Evolutionary conservation across 2,888 invertebrate genomes (phyloP), one percentile per base, ranked within the genome.

Genomic region (Chelonus formosanus): DNA sequence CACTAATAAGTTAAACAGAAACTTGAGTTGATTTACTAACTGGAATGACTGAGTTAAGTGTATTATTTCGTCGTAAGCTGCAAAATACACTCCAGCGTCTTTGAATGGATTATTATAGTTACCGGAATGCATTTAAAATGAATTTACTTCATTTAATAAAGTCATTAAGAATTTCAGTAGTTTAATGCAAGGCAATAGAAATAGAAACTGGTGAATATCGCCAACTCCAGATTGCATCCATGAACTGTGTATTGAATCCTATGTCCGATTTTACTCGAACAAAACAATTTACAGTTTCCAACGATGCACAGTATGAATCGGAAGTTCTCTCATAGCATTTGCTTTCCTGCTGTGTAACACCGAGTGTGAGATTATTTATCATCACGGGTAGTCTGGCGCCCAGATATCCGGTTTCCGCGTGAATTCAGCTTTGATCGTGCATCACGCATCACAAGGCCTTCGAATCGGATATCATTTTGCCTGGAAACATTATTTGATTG

Each of bases 401-500:
- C 54, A 60, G 65, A 65, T 59, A 60, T 65, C 56, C 65, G 65
- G 65, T 60, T 65, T 48, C 60, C 50, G 54, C 44, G 48, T 48
- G 60, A 53, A 65, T 47, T 60, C 65, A 65, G 50, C 48, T 65
- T 65, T 65, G 65, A 61, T 65, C 65, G 43, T 32, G 34, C 65
- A 65, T 59, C 59, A 65, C 47, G 59, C 58, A 65, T 59, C 36
- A 57, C 36, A 59, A 59, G 55, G 55, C 43, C 44, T 43, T 55
- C 55, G 43, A 56, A 32, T 40, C 32, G 6, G 32, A 8, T 40
- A 40, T 35, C 55, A 54, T 35, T 65, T 50, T 34, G 10, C 32
- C 44, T 31, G 50, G 43, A 57, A 64, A 63, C 48, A 43, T 57
- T 43, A 44, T 50, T 57, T 64, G 35, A 65, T 65, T 60, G 50